These are phyloP conservation scores for Cordylochernes scorpioides DNA, from an alignment of 2,888 invertebrate species.

Conservation along the genomic window DNA sequence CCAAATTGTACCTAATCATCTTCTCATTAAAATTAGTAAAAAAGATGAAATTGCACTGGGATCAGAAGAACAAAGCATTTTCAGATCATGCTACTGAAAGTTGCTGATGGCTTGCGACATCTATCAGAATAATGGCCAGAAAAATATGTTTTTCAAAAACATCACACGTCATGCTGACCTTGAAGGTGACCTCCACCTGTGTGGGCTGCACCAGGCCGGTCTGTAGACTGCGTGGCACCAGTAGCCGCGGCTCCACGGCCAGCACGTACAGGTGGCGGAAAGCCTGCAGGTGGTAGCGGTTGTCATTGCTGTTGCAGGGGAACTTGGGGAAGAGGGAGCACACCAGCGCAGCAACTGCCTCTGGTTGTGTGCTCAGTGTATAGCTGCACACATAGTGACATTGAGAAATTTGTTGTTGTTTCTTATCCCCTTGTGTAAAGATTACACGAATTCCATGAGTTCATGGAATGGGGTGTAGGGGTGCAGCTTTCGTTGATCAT, in stretches of 20 bases:
- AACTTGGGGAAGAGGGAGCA: conserved; percentile 90
- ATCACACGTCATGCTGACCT: conserved; percentile 15
- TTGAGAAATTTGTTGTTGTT: no score
- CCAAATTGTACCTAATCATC: no score
- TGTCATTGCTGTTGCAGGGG: conserved; percentile 83
- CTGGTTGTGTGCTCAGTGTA: conserved; percentile 35
- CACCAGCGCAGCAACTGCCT: conserved; percentile 61
- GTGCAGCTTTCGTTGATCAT: no score
- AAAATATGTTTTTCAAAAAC: neutral
- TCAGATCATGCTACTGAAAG: neutral
- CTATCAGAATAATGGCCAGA: neutral
- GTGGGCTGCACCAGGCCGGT: conserved; percentile 54
- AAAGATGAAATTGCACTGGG: no score
- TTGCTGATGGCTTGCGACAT: no score
- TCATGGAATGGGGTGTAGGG: no score
- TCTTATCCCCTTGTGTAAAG: no score
- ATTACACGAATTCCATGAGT: no score
- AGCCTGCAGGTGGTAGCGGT: conserved; percentile 89
- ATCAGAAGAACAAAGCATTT: no score
- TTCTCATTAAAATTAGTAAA: no score
- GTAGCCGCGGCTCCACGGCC: conserved; percentile 63
- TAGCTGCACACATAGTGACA: no score
- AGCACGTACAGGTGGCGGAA: conserved; percentile 83
- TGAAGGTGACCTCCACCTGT: conserved; percentile 34
- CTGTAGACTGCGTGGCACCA: conserved; percentile 59